Conservation (phyloP, 1,140 invertebrate species). For the Drosophila littoralis region DNA sequence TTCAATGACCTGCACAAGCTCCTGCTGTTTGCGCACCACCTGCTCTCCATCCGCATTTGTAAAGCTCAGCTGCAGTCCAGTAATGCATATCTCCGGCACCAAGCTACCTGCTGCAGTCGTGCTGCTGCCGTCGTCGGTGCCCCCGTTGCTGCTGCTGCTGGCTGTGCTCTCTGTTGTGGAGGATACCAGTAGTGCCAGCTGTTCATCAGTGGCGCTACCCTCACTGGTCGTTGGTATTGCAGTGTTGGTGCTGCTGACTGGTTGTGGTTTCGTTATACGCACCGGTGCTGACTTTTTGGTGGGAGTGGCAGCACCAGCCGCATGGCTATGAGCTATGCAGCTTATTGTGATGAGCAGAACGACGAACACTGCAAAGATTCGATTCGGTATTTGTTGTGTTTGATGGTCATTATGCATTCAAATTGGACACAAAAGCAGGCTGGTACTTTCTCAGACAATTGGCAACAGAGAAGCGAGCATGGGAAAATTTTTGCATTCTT, state of each 20-base stretch:
- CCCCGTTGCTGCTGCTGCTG: conserved; percentile 11
- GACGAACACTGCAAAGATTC: conserved; percentile 27
- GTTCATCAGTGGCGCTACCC: conserved; percentile 30
- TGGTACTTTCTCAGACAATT: no score
- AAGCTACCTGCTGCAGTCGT: conserved; percentile 44
- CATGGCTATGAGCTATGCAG: conserved; percentile 42
- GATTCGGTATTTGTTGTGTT: background rate
- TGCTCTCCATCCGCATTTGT: conserved; percentile 51
- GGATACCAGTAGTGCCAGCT: conserved; percentile 54
- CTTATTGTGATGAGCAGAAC: conserved; percentile 33
- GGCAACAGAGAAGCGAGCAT: no score
- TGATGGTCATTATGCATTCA: no score
- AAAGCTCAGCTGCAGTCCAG: conserved; percentile 60
- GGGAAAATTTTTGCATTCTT: no score
- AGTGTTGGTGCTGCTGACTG: conserved; percentile 35
- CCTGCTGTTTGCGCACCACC: conserved; percentile 54
- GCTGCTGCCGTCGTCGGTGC: conserved; percentile 7
- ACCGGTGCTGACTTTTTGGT: conserved; percentile 55
- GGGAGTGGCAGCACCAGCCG: conserved; percentile 17
- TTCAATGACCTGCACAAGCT: conserved; percentile 72
- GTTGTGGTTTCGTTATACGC: conserved; percentile 72
- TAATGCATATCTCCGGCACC: conserved; percentile 71
- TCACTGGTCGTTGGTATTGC: conserved; percentile 39
- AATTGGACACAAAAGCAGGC: no score
- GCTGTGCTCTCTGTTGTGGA: conserved; percentile 56